Percentiles rank a stretch among this genome's conserved stretches.
Evolutionary conservation across 2,113 vertebrate genomes (phyloP).

Genomic region (Tautogolabrus adspersus): DNA sequence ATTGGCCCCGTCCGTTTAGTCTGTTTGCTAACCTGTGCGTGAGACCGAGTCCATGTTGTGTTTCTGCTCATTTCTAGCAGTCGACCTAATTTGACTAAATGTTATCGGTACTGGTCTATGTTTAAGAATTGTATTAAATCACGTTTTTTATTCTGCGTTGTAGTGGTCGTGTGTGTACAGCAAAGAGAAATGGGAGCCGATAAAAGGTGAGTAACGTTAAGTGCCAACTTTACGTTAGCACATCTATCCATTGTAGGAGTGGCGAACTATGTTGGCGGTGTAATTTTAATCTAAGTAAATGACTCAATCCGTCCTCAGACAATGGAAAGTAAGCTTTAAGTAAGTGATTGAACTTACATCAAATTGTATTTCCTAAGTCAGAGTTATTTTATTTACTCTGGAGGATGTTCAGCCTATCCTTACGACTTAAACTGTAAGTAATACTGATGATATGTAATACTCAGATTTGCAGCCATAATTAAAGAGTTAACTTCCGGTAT

Average conservation of each 20-base stretch:
- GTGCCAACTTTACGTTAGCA: not conserved
- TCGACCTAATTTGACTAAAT: not conserved
- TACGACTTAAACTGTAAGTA: too few species aligned
- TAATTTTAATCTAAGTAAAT: too few species aligned
- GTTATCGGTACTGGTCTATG: too few species aligned
- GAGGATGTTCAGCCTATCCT: too few species aligned
- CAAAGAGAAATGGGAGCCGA: constrained; percentile 90
- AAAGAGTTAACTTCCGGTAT: too few species aligned
- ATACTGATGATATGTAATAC: too few species aligned
- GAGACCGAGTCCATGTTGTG: constrained; percentile 34
- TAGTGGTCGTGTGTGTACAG: constrained; percentile 19
- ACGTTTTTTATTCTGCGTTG: not conserved
- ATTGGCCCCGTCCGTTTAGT: not conserved
- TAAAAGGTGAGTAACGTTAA: constrained; percentile 87
- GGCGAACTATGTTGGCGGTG: not conserved
- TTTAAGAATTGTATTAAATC: not conserved
- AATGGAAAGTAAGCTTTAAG: too few species aligned
- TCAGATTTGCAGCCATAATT: too few species aligned
- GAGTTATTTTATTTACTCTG: too few species aligned
- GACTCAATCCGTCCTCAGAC: too few species aligned
- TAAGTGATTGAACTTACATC: too few species aligned
- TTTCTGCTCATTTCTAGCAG: not conserved
- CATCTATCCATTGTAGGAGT: constrained; percentile 8
- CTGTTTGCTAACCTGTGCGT: not conserved
- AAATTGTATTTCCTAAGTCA: too few species aligned